Evolutionary conservation across 2,113 vertebrate genomes (phyloP), one percentile per base, ranked within the genome.

Genomic region (Perccottus glenii): DNA sequence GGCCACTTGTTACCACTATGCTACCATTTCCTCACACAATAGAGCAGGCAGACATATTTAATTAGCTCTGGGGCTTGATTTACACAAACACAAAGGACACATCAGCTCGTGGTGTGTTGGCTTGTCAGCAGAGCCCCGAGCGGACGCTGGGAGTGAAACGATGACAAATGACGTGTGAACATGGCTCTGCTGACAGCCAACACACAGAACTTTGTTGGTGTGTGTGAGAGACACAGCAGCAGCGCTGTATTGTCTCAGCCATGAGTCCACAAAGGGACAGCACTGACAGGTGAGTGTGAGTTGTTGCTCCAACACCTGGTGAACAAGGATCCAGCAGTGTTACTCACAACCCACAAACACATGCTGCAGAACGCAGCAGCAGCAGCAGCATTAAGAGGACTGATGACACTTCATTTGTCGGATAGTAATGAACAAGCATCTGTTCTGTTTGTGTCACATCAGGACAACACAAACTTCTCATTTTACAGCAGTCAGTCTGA

Each of bases 81-180:
- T 78, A 78, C 80, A 81, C 77, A 60, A 75, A 74, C 63, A 85
- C 70, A 85, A 81, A 81, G 73, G 69, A 50, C 49, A 51, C 67
- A 60, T 76, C 57, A 66, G 66, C 52, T 71, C 67, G 60, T 49
- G 67, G 50, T 58, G 53, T 44, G 67, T 59, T 65, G 78, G 48
- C 68, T 73, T 71, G 79, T 84, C 77, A 77, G 3, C n/a, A 32
- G 5, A 38, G 49, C 55, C 45, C 38, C 53, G 67, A 52, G 35
- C 45, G 45, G 38, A 67, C 10, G 32, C 45, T 45, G 52, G 0
- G 2, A 52, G 32, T 33, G 33, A 16, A 15, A 52, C 58, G 51
- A 44, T 64, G 76, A 60, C 72, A 75, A 75, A 80, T 69, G 72
- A 66, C 1, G 51, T 48, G 61, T 44, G 53, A 67, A 47, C 36